Conservation (phyloP, 2,113 vertebrate species). For the Xiphophorus maculatus region DNA sequence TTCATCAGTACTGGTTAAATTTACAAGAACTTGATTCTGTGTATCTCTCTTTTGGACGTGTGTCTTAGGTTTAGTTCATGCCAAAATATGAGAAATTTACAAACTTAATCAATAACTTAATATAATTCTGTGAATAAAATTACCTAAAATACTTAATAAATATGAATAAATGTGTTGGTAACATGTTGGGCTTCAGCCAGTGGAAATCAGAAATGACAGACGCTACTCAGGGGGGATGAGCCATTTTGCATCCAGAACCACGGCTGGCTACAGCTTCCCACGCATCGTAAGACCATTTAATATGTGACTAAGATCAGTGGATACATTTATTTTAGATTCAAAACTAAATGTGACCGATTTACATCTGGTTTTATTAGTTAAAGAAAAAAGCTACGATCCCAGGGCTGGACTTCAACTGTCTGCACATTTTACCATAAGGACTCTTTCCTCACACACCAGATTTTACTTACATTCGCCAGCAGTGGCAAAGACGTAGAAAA, state of each 20-base stretch:
- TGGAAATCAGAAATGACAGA: background rate
- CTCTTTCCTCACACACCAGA: conserved; percentile 5
- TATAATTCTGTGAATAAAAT: background rate
- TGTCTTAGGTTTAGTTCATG: background rate
- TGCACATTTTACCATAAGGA: conserved; percentile 38
- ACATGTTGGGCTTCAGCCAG: no score
- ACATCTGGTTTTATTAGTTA: background rate
- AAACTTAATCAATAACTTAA: background rate
- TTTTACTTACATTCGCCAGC: conserved; percentile 55
- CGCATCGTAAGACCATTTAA: background rate
- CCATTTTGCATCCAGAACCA: background rate
- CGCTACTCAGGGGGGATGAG: background rate
- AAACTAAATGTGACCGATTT: background rate
- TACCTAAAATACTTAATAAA: background rate
- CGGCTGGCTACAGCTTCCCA: no score
- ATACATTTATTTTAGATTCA: background rate
- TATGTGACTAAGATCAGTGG: background rate
- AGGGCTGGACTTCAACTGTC: background rate
- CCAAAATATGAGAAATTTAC: background rate
- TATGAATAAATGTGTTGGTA: background rate
- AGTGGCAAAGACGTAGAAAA: conserved; percentile 54
- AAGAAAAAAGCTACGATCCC: no score
- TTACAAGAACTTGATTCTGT: background rate
- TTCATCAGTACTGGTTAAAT: no score
- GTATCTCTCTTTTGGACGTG: background rate